Evolutionary conservation across 2,797 vertebrate genomes (phyloP).

Genomic region (Apogon hyalosoma): DNA sequence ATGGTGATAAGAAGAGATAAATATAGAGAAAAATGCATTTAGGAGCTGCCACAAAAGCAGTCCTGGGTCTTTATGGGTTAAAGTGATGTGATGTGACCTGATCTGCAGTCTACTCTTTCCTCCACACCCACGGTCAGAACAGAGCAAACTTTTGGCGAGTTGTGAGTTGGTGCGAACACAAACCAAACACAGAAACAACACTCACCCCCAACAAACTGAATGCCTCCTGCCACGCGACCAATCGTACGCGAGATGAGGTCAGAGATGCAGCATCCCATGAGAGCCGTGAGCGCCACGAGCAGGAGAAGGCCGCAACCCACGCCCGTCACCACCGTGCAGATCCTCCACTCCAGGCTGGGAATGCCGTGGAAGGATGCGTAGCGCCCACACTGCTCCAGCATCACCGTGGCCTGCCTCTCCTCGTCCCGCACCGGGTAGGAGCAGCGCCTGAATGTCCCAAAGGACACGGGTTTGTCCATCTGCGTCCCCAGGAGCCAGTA

Average conservation of each 20-base stretch:
- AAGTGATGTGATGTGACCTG: background rate
- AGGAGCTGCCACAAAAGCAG: too few species aligned
- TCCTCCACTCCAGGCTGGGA: constrained; percentile 94
- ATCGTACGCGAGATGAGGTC: constrained; percentile 97
- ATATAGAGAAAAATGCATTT: too few species aligned
- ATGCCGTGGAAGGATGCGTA: constrained; percentile 96
- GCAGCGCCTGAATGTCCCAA: constrained; percentile 96
- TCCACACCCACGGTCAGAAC: background rate
- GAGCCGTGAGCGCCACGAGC: constrained; percentile 92
- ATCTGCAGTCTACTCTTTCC: too few species aligned
- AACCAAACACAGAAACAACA: constrained; percentile 35
- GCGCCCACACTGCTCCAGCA: constrained; percentile 97
- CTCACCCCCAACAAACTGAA: constrained; percentile 98
- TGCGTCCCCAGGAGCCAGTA: constrained; percentile 96
- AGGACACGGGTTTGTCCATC: constrained; percentile 95
- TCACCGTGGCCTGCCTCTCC: constrained; percentile 90
- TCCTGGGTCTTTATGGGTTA: too few species aligned
- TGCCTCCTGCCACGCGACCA: constrained; percentile 94
- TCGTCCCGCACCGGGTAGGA: constrained; percentile 95
- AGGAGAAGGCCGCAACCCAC: constrained; percentile 96
- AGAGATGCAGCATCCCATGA: constrained; percentile 97
- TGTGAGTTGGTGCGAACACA: background rate
- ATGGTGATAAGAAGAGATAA: too few species aligned
- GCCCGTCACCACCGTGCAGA: constrained; percentile 95
- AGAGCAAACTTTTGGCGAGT: background rate